Evolutionary conservation across 2,888 invertebrate species (phyloP).

Genomic region (Heliconius cydno): DNA sequence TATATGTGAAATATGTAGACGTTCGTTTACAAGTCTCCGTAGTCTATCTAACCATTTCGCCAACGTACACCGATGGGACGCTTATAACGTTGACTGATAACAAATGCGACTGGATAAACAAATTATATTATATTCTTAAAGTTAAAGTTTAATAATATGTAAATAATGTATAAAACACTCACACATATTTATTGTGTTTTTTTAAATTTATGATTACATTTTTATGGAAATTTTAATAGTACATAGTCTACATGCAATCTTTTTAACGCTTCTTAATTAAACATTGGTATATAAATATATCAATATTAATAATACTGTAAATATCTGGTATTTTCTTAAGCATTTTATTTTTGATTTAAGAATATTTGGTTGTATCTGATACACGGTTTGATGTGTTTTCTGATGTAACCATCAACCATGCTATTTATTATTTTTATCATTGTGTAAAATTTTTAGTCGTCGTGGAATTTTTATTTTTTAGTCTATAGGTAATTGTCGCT

Average conservation of each 20-base stretch:
- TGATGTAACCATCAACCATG: not conserved
- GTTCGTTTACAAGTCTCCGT: slow-evolving; percentile 59
- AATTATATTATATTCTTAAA: not conserved
- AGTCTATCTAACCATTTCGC: slow-evolving; percentile 62
- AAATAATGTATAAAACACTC: slow-evolving; percentile 1
- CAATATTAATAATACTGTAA: not conserved
- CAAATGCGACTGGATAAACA: not conserved
- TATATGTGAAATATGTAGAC: slow-evolving; percentile 61
- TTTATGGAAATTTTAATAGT: not conserved
- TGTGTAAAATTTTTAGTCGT: not conserved
- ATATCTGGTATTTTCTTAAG: not conserved
- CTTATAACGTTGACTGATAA: slow-evolving; percentile 58
- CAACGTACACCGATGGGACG: slow-evolving; percentile 58
- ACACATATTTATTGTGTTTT: not conserved
- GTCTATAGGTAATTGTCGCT: too few relatives aligned
- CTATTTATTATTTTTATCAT: not conserved
- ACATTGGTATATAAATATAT: too few relatives aligned
- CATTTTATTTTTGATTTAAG: not conserved
- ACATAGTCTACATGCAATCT: too few relatives aligned
- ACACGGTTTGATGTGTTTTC: not conserved
- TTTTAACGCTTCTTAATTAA: too few relatives aligned
- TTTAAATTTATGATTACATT: not conserved
- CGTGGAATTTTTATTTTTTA: too few relatives aligned
- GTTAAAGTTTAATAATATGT: not conserved
- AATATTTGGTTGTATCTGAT: not conserved